Evolutionary conservation across 2,797 vertebrate species (phyloP).

Genomic region (Galagoides demidoff): DNA sequence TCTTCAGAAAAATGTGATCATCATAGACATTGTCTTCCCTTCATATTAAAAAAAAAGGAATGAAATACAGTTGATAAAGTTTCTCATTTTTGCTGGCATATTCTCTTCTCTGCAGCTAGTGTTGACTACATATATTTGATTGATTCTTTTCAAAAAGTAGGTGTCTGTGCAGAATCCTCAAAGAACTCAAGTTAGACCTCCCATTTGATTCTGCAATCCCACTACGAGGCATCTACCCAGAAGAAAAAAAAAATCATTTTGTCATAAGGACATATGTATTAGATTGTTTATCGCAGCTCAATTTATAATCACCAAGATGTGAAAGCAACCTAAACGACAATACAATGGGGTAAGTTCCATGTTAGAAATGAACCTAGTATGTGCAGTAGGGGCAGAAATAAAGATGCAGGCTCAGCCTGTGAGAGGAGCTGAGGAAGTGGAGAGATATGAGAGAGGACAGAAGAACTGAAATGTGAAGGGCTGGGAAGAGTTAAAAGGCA

Average conservation of each 20-base stretch:
- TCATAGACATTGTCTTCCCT: not conserved
- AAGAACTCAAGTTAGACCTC: too few relatives aligned
- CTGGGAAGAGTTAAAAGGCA: not conserved
- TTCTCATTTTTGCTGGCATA: not conserved
- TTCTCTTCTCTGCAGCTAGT: not conserved
- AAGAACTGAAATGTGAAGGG: not conserved
- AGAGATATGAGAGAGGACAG: not conserved
- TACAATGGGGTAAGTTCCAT: not conserved
- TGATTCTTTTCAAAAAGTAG: constrained; percentile 11
- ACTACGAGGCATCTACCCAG: too few relatives aligned
- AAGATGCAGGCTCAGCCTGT: not conserved
- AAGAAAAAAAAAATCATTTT: too few relatives aligned
- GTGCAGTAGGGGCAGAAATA: not conserved
- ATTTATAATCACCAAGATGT: too few relatives aligned
- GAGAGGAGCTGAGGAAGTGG: not conserved
- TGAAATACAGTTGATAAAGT: not conserved
- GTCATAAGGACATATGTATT: too few relatives aligned
- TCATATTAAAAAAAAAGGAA: not conserved
- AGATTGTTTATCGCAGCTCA: too few relatives aligned
- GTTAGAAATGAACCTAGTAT: not conserved
- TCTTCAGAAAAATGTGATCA: not conserved
- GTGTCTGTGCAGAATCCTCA: not conserved
- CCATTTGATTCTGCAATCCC: too few relatives aligned
- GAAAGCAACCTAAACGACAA: not conserved
- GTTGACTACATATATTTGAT: not conserved